Conservation (phyloP, 2,888 invertebrate species). For the Lottia scabra region DNA sequence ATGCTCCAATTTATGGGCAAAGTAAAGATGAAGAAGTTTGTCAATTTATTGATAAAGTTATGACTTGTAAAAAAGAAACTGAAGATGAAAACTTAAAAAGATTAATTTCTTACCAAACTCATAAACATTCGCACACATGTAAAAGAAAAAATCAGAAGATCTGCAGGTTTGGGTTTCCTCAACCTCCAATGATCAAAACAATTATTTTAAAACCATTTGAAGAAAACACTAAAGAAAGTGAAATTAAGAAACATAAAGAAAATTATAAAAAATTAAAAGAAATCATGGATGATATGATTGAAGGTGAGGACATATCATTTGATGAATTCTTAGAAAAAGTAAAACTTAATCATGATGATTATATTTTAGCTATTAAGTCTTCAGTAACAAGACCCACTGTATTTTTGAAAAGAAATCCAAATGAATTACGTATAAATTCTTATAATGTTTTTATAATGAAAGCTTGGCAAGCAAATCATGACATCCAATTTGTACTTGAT, state of each 20-base stretch:
- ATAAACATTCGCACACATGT: constrained; percentile 28
- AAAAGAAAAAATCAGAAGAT: constrained; percentile 24
- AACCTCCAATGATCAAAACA: constrained; percentile 9
- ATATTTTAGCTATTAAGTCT: not conserved
- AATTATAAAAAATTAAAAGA: not conserved
- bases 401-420: constrained; percentile 7
- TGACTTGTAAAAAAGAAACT: constrained; percentile 29
- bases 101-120: constrained; percentile 20
- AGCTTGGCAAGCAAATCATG: constrained; percentile 10
- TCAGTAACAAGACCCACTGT: not conserved
- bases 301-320: not conserved
- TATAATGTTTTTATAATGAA: not conserved
- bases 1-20: constrained; percentile 31
- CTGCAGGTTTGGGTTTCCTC: constrained; percentile 28
- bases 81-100: constrained; percentile 21
- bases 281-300: not conserved
- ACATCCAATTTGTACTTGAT: constrained; percentile 10
- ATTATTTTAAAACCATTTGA: not conserved
- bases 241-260: not conserved
- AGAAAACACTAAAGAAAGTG: not conserved
- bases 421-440: constrained; percentile 3
- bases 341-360: not conserved
- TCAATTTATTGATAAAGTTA: constrained; percentile 24
- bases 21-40: constrained; percentile 25
- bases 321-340: not conserved